These are phyloP conservation scores for Escarpia spicata DNA, from an alignment of 2,888 invertebrate genomes.

Conservation along the genomic window DNA sequence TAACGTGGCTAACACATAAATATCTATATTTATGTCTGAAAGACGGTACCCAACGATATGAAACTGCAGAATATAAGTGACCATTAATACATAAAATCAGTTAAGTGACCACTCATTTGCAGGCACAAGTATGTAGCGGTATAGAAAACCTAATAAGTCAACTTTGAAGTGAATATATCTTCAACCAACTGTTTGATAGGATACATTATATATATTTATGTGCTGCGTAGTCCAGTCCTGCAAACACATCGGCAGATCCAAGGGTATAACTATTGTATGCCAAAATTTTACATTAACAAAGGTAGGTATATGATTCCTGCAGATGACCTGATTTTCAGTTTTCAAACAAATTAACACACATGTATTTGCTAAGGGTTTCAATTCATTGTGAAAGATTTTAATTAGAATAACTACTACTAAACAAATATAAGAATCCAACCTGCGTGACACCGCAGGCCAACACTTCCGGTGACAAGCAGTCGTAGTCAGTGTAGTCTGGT, in stretches of 20 bases:
- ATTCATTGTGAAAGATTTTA: no score
- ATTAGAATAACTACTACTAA: not conserved
- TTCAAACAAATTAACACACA: not conserved
- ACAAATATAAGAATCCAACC: not conserved
- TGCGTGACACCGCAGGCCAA: conserved; percentile 19
- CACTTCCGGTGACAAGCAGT: conserved; percentile 23
- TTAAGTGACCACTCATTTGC: not conserved
- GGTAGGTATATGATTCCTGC: not conserved
- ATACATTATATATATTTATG: not conserved
- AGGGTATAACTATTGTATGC: not conserved
- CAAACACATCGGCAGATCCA: not conserved
- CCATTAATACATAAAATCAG: not conserved
- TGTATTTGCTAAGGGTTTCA: not conserved
- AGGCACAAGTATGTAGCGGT: no score
- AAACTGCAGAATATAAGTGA: not conserved
- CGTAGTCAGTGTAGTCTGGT: not conserved
- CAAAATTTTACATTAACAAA: not conserved
- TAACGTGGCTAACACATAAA: not conserved
- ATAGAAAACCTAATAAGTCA: no score
- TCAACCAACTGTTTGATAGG: no score
- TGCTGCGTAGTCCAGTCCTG: not conserved
- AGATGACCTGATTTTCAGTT: no score
- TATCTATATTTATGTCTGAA: not conserved
- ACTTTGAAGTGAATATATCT: no score
- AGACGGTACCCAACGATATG: not conserved